A percentile compares a stretch with the other conserved stretches of the same genome.
These are phyloP conservation scores for Tolmerus cingulatus DNA, from an alignment of 2,888 invertebrate genomes.

Conservation along the genomic window DNA sequence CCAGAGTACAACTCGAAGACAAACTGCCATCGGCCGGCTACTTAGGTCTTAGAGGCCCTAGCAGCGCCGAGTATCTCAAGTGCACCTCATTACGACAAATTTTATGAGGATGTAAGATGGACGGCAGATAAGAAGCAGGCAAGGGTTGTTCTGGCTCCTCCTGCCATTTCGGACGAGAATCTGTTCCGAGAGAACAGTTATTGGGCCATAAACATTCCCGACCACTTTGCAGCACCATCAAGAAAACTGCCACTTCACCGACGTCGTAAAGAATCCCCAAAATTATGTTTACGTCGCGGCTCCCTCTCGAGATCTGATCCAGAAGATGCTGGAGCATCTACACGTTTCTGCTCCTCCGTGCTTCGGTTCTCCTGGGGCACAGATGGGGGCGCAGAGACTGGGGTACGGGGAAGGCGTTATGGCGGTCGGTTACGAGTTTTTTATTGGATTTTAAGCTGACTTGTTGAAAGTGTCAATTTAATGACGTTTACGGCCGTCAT, in stretches of 20 bases:
- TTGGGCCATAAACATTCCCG: not conserved
- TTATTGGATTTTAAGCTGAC: slow-evolving; percentile 32
- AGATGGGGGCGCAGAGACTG: not conserved
- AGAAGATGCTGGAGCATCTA: not conserved
- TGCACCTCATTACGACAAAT: not conserved
- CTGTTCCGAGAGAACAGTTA: not conserved
- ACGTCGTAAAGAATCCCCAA: slow-evolving; percentile 1
- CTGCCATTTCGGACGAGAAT: not conserved
- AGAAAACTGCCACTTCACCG: not conserved
- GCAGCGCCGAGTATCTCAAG: not conserved
- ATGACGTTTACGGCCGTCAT: slow-evolving; percentile 25
- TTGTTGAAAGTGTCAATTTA: slow-evolving; percentile 41
- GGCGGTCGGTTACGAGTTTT: slow-evolving; percentile 31
- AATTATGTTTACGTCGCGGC: not conserved
- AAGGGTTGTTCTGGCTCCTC: not conserved
- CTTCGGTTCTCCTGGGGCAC: not conserved
- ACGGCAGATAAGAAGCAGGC: not conserved
- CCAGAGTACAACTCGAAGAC: slow-evolving; percentile 10
- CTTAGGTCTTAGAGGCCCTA: not conserved
- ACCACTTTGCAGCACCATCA: not conserved
- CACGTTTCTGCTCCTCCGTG: not conserved
- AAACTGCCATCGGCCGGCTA: not conserved
- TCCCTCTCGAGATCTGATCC: not conserved
- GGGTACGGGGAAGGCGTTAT: not conserved
- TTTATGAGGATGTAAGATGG: not conserved